Evolutionary conservation across 1,140 invertebrate species (phyloP).

Genomic region (Zaprionus kolodkinae): DNA sequence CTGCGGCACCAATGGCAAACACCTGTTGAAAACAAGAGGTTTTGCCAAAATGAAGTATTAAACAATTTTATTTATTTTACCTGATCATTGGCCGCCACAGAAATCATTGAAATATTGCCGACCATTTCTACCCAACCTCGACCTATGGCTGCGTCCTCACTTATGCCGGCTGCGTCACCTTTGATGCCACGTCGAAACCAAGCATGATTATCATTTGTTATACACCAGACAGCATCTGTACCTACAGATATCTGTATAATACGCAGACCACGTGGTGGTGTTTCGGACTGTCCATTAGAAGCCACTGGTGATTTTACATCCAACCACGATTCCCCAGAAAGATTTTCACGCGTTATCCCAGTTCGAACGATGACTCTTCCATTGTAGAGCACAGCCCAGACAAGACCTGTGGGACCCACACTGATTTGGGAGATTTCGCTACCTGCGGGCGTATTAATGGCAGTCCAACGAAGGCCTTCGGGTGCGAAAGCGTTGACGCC

Average conservation of each 20-base stretch:
- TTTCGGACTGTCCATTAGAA: slow-evolving; percentile 22
- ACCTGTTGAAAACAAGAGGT: slow-evolving; percentile 82
- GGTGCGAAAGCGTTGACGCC: slow-evolving; percentile 92
- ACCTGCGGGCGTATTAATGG: slow-evolving; percentile 89
- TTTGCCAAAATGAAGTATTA: slow-evolving; percentile 83
- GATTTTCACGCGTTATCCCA: slow-evolving; percentile 90
- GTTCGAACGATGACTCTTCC: slow-evolving; percentile 92
- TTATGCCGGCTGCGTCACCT: slow-evolving; percentile 88
- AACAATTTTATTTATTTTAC: slow-evolving; percentile 83
- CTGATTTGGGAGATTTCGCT: slow-evolving; percentile 93
- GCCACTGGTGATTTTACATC: slow-evolving; percentile 90
- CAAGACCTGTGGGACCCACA: slow-evolving; percentile 92
- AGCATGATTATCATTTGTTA: slow-evolving; percentile 92
- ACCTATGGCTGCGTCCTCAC: slow-evolving; percentile 89
- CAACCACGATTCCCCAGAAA: slow-evolving; percentile 91
- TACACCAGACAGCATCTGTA: slow-evolving; percentile 93
- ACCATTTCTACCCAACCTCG: slow-evolving; percentile 94
- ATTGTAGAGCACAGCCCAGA: slow-evolving; percentile 93
- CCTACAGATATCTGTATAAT: slow-evolving; percentile 93
- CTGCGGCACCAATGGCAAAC: slow-evolving; percentile 87
- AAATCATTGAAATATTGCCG: slow-evolving; percentile 92
- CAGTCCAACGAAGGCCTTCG: slow-evolving; percentile 93
- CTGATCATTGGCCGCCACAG: slow-evolving; percentile 94
- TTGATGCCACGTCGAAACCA: slow-evolving; percentile 95
- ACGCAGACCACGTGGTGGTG: slow-evolving; percentile 85